These are phyloP conservation scores for Antheraea mylitta DNA, from an alignment of 1,140 invertebrate genomes.

Conservation along the genomic window DNA sequence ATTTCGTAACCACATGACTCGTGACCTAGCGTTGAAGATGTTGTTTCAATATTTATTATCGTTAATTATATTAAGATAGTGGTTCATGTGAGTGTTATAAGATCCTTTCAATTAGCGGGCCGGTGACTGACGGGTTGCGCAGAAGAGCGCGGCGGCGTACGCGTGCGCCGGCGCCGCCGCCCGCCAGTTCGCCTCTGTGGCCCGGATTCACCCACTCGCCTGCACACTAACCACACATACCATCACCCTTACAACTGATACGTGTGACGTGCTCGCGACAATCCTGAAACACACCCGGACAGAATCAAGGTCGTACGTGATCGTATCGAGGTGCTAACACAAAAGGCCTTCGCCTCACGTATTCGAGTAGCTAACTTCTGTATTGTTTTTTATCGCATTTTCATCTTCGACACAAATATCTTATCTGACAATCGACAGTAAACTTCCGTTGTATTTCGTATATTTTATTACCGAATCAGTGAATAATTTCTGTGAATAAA, in stretches of 20 bases:
- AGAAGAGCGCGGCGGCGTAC: slow-evolving; percentile 32
- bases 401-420: slow-evolving; percentile 63
- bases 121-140: slow-evolving; percentile 31
- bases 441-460: slow-evolving; percentile 37
- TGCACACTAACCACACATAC: slow-evolving; percentile 27
- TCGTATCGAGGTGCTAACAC: slow-evolving; percentile 54
- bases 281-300: slow-evolving; percentile 37
- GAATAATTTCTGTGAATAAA: slow-evolving; percentile 26
- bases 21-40: slow-evolving; percentile 15
- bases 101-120: slow-evolving; percentile 61
- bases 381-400: slow-evolving; percentile 60
- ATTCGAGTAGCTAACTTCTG: slow-evolving; percentile 42
- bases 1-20: neutral
- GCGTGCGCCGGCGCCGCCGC: slow-evolving; percentile 13
- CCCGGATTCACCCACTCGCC: slow-evolving; percentile 37
- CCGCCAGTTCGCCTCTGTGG: slow-evolving; percentile 45
- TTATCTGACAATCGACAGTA: slow-evolving; percentile 43
- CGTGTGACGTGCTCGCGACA: slow-evolving; percentile 40
- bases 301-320: slow-evolving; percentile 66
- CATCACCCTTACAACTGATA: slow-evolving; percentile 24
- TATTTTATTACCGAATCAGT: slow-evolving; percentile 19
- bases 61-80: slow-evolving; percentile 41
- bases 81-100: slow-evolving; percentile 40
- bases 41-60: slow-evolving; percentile 30
- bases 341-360: slow-evolving; percentile 58